Evolutionary conservation across 2,113 vertebrate species (phyloP), one percentile per base, ranked within the genome.

Genomic region (Rhadina sibilatrix): DNA sequence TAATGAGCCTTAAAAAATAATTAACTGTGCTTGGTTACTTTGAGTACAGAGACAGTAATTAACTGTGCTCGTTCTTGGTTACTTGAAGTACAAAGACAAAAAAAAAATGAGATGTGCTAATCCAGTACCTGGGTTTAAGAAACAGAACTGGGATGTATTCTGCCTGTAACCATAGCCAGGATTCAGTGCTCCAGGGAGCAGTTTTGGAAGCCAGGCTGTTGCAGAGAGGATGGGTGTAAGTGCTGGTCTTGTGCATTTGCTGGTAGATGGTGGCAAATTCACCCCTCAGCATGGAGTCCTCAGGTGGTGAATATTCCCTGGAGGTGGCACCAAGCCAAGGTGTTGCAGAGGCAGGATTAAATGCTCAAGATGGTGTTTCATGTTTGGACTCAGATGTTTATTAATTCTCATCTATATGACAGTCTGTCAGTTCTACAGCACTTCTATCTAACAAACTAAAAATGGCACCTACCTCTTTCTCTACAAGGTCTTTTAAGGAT

Each of bases 1-100:
- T 79, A 93, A 93, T 82, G 60, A 96, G 80, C 46, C n/a, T 81
- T 90, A 68, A 93, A 82, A 92, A 93, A 90, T 88, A 77, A 86
- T 90, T 90, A 93, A 70, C 71, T 83, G 37, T 87, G 59, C 42
- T 89, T 11, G 3, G n/a, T 56, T 84, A 52, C 69, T 94, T 53
- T 81, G 83, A 94, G 53, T 68, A 49, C 2, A 4, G 35, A 86
- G 52, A 83, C 19, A 82, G 50, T 78, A 77, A 86, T 90, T 90
- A 88, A 40, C 68, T 93, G n/a, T 81, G 71, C 33, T 90, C 6
- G 5, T 81, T 84, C 52, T 78, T 33, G 8, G n/a, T 44, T 68
- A 56, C 69, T 94, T 65, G 65, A 64, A 92, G 64, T 33, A 60
- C 1, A 7, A 10, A 89, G 46, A 84, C 12, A 52, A 53, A 80